These are phyloP conservation scores for Ceratina japonica DNA, from an alignment of 1,140 invertebrate species.

Conservation along the genomic window DNA sequence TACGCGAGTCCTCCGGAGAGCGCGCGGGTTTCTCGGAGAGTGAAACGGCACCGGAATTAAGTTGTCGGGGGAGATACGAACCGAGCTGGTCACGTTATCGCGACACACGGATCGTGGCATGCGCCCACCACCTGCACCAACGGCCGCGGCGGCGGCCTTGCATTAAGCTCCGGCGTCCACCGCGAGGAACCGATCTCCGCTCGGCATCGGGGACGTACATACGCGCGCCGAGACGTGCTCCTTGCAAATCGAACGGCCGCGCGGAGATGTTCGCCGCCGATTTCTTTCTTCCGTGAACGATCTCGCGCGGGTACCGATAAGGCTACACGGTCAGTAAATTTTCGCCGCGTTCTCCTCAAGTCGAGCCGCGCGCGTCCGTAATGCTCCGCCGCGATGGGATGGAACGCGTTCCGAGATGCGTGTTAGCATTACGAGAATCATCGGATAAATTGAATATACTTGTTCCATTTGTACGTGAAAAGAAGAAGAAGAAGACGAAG, in stretches of 20 bases:
- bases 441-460: no score
- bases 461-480: no score
- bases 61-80: conserved; percentile 71
- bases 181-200: conserved; percentile 18
- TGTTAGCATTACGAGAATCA: no score
- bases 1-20: not conserved
- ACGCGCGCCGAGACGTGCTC: not conserved
- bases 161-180: conserved; percentile 28
- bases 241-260: conserved; percentile 11
- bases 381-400: no score
- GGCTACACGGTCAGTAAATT: not conserved
- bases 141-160: conserved; percentile 12
- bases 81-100: conserved; percentile 66
- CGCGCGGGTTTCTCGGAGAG: not conserved
- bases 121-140: conserved; percentile 69
- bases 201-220: conserved; percentile 18
- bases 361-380: no score
- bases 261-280: not conserved
- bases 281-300: conserved; percentile 21
- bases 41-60: conserved; percentile 66
- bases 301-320: not conserved
- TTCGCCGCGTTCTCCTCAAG: no score
- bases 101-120: conserved; percentile 69
- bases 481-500: no score
- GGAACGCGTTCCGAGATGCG: no score